These are phyloP conservation scores for Alcedo quadribrachys DNA, from an alignment of 2,797 vertebrate species.

Conservation along the genomic window DNA sequence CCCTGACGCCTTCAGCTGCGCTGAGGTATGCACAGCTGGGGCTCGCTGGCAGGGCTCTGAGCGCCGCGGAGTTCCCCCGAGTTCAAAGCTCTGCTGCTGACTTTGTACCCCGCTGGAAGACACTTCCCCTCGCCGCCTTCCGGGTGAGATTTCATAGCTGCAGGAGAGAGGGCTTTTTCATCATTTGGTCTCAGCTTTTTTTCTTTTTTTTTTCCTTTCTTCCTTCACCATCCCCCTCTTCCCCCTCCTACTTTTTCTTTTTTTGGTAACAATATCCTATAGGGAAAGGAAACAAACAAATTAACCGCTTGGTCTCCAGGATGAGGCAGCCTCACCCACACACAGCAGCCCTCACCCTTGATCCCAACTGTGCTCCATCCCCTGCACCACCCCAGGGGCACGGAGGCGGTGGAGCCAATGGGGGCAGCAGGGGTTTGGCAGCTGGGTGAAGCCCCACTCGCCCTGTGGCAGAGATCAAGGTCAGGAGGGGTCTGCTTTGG, in stretches of 20 bases:
- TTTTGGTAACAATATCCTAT: constrained; percentile 56
- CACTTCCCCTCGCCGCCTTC: constrained; percentile 49
- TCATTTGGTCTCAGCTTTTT: constrained; percentile 7
- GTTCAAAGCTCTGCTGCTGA: constrained; percentile 66
- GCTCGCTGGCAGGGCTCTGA: constrained; percentile 31
- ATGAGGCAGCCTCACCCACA: constrained; percentile 13
- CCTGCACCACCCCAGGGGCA: neutral
- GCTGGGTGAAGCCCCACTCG: neutral
- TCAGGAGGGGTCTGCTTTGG: neutral
- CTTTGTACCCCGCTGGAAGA: constrained; percentile 64
- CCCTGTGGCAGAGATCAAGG: neutral
- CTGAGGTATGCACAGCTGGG: constrained; percentile 64
- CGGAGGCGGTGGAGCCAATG: fast-evolving
- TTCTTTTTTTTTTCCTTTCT: neutral
- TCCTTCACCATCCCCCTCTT: fast-evolving
- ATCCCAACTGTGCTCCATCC: neutral
- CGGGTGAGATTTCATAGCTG: constrained; percentile 60
- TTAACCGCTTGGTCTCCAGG: neutral
- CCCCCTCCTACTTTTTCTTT: neutral
- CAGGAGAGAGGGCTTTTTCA: constrained; percentile 57
- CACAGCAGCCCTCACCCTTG: neutral
- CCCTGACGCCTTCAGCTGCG: constrained; percentile 39
- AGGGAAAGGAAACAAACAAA: constrained; percentile 49
- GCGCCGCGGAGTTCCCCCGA: constrained; percentile 26
- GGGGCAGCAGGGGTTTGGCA: neutral